Evolutionary conservation across 92 coral and sea anemone species (phyloP).

Genomic region (Epizoanthus fatuus): DNA sequence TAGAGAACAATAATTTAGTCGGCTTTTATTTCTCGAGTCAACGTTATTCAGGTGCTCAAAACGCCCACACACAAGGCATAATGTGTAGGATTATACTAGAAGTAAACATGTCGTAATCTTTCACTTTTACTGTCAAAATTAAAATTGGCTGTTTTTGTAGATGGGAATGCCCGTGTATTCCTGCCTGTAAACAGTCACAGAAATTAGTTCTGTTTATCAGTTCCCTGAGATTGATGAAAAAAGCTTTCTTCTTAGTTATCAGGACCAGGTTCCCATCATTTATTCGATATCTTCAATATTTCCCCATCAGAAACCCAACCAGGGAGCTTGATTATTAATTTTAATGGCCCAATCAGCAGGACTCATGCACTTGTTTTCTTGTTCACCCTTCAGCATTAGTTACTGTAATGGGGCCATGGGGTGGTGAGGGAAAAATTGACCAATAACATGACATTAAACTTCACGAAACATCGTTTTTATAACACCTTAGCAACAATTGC

Average conservation of each 20-base stretch:
- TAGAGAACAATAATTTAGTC: conserved; percentile 30
- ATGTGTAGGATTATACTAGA: conserved; percentile 3
- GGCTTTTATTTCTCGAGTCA: conserved; percentile 39
- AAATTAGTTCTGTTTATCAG: neutral
- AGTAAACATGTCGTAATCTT: conserved; percentile 14
- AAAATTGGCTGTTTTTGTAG: neutral
- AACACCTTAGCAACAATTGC: conserved; percentile 50
- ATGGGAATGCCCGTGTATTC: neutral
- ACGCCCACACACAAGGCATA: conserved; percentile 31
- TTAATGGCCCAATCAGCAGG: neutral
- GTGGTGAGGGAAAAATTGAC: conserved; percentile 23
- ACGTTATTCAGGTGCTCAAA: neutral
- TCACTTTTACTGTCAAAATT: neutral
- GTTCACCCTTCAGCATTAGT: conserved; percentile 2
- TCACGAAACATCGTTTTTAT: conserved; percentile 19
- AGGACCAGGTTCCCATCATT: neutral
- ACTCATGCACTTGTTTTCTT: neutral
- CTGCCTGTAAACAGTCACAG: neutral
- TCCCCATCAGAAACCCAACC: neutral
- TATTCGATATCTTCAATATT: conserved; percentile 2
- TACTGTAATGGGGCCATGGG: conserved; percentile 40
- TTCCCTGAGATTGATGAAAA: neutral
- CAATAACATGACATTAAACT: conserved; percentile 43
- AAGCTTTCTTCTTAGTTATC: neutral
- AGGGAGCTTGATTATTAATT: conserved; percentile 11